Conservation (phyloP, 1,140 invertebrate species). For the Monomorium pharaonis region DNA sequence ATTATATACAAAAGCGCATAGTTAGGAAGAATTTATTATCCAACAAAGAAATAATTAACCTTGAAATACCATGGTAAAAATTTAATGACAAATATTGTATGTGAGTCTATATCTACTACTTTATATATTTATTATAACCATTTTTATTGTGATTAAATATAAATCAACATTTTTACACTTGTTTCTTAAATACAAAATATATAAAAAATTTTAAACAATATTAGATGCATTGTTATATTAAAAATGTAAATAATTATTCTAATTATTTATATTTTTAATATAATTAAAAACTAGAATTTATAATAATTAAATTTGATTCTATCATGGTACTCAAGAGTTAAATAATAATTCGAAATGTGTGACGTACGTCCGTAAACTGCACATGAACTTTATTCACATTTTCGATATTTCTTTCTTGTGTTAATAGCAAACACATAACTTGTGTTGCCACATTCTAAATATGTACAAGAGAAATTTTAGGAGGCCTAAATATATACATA, state of each 20-base stretch:
- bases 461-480: not conserved
- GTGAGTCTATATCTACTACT: not conserved
- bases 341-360: constrained; percentile 1
- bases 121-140: not conserved
- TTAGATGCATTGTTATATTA: not conserved
- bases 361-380: not conserved
- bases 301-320: not conserved
- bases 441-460: not conserved
- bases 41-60: constrained; percentile 31
- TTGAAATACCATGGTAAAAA: constrained; percentile 48
- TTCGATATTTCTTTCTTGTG: not conserved
- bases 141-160: not conserved
- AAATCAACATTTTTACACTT: not conserved
- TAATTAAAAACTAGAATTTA: not conserved
- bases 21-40: constrained; percentile 65
- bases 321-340: not conserved
- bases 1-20: constrained; percentile 54
- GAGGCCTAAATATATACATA: constrained; percentile 16
- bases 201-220: not conserved
- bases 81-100: constrained; percentile 32
- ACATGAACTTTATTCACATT: constrained; percentile 3
- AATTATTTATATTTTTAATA: too few species aligned
- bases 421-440: not conserved
- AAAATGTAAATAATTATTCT: not conserved
- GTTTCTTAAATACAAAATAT: not conserved